Evolutionary conservation across 1,140 invertebrate species (phyloP), one percentile per base, ranked within the genome.

Genomic region (Diprion similis): DNA sequence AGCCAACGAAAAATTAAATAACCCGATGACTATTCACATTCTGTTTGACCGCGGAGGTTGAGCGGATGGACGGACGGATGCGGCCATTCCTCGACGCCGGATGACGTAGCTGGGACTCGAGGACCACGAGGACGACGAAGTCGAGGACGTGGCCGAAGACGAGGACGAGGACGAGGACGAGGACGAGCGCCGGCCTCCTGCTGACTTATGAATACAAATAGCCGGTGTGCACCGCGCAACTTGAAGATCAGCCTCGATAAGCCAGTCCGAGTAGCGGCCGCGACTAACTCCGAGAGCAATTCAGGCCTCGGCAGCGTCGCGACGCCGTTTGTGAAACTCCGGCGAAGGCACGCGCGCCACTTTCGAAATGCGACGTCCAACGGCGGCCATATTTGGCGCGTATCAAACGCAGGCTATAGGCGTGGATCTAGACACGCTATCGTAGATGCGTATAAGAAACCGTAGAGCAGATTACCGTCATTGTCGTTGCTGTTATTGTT

Each of bases 11-110:
- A 89, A 88, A 88, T 87, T 89, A 89, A 89, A 90, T 89, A 89
- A 89, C 87, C 85, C 88, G 88, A 90, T 91, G 90, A 90, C 90
- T 89, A 88, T 85, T 89, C 89, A 88, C 89, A 90, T 90, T 90
- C 89, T 85, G 85, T 73, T 59, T 51, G 18, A 46, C 68, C 68
- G 45, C 47, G 73, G 18, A 64, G 47, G 65, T 47, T 37, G 64
- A 68, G 64, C 70, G 68, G 48, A 66, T 66, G 47, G 65, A 19
- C 17, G 64, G 64, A 67, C 70, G 68, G 48, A 66, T 66, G 24
- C 24, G 24, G 24, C 24, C 24, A 37, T 37, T 37, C 74, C 75
- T 75, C 76, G 74, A 78, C 72, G 75, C 68, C 70, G 75, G 75
- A 78, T 78, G 77, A 78, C 77, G 77, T 75, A 75, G 73, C 69